Evolutionary conservation across 2,797 vertebrate genomes (phyloP).

Genomic region (Cuculus canorus): DNA sequence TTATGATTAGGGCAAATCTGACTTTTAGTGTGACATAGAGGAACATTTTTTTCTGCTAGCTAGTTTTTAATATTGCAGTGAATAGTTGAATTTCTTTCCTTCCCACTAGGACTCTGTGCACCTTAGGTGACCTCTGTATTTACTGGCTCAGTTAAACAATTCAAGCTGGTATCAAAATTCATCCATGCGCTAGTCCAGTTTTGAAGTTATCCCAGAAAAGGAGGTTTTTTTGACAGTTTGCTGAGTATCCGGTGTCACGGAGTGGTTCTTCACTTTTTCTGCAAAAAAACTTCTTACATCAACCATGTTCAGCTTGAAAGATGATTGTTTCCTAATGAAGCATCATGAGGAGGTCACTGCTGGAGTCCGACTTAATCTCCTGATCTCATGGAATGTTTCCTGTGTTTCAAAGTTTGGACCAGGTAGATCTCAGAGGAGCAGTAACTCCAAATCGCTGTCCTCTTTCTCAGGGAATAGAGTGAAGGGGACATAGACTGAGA

Average conservation of each 20-base stretch:
- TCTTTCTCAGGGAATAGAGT: not conserved
- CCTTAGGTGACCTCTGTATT: not conserved
- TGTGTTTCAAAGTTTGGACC: not conserved
- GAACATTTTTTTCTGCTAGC: conserved; percentile 39
- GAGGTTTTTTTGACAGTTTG: not conserved
- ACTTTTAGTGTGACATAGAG: conserved; percentile 50
- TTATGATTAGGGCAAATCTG: conserved; percentile 28
- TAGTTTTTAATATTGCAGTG: conserved; percentile 26
- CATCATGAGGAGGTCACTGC: not conserved
- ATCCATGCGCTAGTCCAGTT: not conserved
- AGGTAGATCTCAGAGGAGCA: not conserved
- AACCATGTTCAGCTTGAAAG: not conserved
- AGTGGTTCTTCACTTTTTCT: not conserved
- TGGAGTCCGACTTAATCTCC: not conserved
- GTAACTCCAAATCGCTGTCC: not conserved
- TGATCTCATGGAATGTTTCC: not conserved
- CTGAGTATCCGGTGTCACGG: not conserved
- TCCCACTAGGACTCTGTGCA: not conserved
- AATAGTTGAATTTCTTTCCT: not conserved
- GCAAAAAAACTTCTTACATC: not conserved
- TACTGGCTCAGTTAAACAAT: not conserved
- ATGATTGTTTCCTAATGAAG: not conserved
- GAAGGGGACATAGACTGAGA: not conserved
- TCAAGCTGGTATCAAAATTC: not conserved
- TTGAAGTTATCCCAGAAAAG: not conserved